Evolutionary conservation across 2,113 vertebrate genomes (phyloP).

Genomic region (Gymnobelideus leadbeateri): DNA sequence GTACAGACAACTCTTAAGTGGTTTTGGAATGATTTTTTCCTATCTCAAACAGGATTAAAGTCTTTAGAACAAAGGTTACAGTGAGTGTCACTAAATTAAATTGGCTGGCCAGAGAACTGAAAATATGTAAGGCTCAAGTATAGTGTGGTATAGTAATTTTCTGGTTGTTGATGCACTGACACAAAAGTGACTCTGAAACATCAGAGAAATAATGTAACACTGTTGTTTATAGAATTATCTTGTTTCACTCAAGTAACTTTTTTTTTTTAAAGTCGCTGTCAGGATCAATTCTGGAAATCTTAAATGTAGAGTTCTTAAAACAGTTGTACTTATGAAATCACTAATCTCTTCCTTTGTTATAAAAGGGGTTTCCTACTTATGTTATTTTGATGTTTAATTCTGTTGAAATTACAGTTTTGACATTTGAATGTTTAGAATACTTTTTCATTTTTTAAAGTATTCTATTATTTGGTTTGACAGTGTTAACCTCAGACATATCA

Average conservation of each 20-base stretch:
- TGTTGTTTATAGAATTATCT: constrained; percentile 55
- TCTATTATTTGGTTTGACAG: constrained; percentile 56
- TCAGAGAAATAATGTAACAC: constrained; percentile 60
- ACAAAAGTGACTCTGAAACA: constrained; percentile 38
- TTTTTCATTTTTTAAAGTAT: constrained; percentile 39
- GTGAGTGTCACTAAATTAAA: constrained; percentile 19
- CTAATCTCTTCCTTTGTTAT: neutral
- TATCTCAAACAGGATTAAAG: constrained; percentile 55
- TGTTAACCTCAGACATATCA: constrained; percentile 54
- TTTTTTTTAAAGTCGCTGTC: constrained; percentile 44
- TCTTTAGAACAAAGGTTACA: constrained; percentile 66
- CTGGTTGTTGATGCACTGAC: neutral
- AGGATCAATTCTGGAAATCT: constrained; percentile 53
- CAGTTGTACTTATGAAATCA: constrained; percentile 23
- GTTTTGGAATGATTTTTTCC: constrained; percentile 16
- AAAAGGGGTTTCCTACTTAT: constrained; percentile 3
- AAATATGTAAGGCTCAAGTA: constrained; percentile 3
- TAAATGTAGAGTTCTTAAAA: constrained; percentile 56
- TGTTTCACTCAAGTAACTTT: constrained; percentile 69
- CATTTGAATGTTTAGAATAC: constrained; percentile 35
- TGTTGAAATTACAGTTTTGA: constrained; percentile 27
- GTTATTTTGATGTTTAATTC: neutral
- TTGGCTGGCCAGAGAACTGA: constrained; percentile 44
- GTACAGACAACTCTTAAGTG: constrained; percentile 43
- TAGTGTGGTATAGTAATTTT: neutral